Evolutionary conservation across 2,113 vertebrate species (phyloP).

Genomic region (Hippocampus abdominalis): DNA sequence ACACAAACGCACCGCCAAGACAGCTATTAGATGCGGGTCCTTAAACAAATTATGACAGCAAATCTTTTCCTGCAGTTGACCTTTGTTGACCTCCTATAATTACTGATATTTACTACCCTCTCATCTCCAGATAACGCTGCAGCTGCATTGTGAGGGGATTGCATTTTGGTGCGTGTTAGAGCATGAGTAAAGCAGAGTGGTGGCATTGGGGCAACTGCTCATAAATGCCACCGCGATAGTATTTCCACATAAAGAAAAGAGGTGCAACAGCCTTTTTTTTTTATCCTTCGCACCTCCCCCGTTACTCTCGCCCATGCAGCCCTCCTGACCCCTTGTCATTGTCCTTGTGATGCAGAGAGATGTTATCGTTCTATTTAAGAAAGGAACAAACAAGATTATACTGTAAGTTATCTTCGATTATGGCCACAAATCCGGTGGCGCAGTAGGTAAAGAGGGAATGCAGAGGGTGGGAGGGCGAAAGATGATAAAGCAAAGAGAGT

Average conservation of each 20-base stretch:
- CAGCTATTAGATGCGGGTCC: conserved; percentile 72
- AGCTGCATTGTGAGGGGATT: conserved; percentile 38
- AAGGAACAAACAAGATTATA: conserved; percentile 71
- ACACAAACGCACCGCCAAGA: conserved; percentile 57
- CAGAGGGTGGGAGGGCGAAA: conserved; percentile 31
- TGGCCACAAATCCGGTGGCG: conserved; percentile 65
- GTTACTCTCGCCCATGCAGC: background rate
- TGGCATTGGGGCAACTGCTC: conserved; percentile 54
- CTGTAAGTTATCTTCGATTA: conserved; percentile 71
- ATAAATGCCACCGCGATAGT: conserved; percentile 64
- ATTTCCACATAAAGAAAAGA: conserved; percentile 70
- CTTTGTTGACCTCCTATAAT: conserved; percentile 64
- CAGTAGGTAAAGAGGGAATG: conserved; percentile 17
- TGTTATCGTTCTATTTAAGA: conserved; percentile 73
- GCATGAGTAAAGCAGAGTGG: conserved; percentile 61
- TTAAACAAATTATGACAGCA: conserved; percentile 85
- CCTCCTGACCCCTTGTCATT: conserved; percentile 29
- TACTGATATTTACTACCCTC: conserved; percentile 66
- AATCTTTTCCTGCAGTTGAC: conserved; percentile 65
- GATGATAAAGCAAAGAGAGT: conserved; percentile 64
- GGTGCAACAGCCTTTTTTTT: conserved; percentile 51
- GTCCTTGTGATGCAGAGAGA: conserved; percentile 58
- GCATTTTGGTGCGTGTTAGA: conserved; percentile 20
- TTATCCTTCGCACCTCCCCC: conserved; percentile 25
- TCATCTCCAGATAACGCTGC: conserved; percentile 55